Conservation (phyloP, 2,797 vertebrate genomes). For the Clarias platycephalus region DNA sequence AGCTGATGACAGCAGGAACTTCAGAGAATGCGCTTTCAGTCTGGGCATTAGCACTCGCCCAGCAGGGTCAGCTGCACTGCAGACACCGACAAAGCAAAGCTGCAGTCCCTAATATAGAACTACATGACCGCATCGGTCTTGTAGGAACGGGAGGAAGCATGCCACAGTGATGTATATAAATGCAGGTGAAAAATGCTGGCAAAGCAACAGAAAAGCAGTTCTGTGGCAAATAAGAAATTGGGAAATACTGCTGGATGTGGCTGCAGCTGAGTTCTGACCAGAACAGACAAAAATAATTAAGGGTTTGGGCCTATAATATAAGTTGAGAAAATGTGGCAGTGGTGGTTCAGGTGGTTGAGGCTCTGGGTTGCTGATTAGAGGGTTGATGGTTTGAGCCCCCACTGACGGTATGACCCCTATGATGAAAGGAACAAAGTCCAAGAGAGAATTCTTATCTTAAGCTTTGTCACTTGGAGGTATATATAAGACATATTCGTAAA, state of each 20-base stretch:
- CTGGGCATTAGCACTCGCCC: slow-evolving; percentile 20
- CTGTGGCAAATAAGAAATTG: not conserved
- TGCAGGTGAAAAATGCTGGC: not conserved
- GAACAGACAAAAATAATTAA: not conserved
- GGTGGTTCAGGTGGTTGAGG: too few relatives aligned
- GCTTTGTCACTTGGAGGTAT: too few relatives aligned
- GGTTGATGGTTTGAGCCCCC: too few relatives aligned
- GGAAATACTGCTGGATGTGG: not conserved
- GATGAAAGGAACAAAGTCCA: too few relatives aligned
- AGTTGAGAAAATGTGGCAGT: too few relatives aligned
- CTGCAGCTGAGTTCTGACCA: not conserved
- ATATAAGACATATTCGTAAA: too few relatives aligned
- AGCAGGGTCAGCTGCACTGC: slow-evolving; percentile 37
- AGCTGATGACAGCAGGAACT: not conserved
- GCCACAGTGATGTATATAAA: slow-evolving; percentile 4
- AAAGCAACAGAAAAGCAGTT: not conserved
- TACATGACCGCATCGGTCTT: not conserved
- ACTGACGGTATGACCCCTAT: too few relatives aligned
- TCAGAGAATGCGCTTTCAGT: not conserved
- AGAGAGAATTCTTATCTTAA: too few relatives aligned
- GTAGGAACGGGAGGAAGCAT: not conserved
- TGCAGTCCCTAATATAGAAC: slow-evolving; percentile 49
- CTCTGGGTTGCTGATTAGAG: too few relatives aligned
- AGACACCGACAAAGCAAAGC: slow-evolving; percentile 19
- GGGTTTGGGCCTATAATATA: too few relatives aligned